Conservation (phyloP, 2,113 vertebrate genomes). For the Nestor notabilis region DNA sequence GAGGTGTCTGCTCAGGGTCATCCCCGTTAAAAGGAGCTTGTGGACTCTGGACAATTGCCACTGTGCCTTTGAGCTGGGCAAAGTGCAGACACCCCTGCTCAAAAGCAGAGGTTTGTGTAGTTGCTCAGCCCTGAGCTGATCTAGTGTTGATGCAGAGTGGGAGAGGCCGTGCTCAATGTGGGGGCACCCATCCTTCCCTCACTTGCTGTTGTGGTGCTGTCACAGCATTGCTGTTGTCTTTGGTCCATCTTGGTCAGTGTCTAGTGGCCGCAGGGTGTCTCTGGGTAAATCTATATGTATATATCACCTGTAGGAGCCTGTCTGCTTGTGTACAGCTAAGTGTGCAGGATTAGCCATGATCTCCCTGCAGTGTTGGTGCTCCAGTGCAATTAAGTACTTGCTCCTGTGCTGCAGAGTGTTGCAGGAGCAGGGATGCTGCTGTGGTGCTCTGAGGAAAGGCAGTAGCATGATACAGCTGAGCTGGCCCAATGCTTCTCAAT, state of each 20-base stretch:
- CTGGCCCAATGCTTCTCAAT: not conserved
- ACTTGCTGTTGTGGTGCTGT: not conserved
- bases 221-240: not conserved
- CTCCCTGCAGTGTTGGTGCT: not conserved
- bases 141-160: fast-evolving
- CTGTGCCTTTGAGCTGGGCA: not conserved
- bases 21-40: not conserved
- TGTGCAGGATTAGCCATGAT: fast-evolving
- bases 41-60: not conserved
- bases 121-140: not conserved
- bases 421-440: not conserved
- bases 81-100: not conserved
- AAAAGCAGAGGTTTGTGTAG: not conserved
- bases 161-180: fast-evolving
- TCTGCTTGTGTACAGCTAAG: not conserved
- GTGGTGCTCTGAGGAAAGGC: not conserved
- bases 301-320: not conserved
- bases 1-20: not conserved
- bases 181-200: fast-evolving
- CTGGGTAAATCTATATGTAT: not conserved
- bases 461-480: fast-evolving
- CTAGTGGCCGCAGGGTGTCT: fast-evolving
- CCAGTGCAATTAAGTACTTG: not conserved
- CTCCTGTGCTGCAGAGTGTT: not conserved
- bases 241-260: not conserved